Base-by-base conservation (phyloP, 1,140 invertebrate genomes). In the Drosophila saltans region DNA sequence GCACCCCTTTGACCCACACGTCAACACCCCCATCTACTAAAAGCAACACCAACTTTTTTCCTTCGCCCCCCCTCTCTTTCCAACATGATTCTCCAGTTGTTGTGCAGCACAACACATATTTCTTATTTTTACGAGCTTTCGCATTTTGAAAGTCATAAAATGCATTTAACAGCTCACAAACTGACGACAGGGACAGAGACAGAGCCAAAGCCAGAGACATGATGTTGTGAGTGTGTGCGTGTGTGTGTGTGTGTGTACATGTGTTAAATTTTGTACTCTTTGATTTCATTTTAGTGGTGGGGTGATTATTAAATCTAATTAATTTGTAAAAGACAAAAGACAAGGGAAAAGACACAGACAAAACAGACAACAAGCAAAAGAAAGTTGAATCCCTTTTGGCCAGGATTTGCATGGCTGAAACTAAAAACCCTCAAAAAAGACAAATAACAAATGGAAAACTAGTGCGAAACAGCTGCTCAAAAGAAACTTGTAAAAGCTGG, bases 91-190 rank as follows among this genome's bases (percentile, higher is more conserved):
- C 30, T 75, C 10, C 21, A 52, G 45, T 2, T 10, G 43, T 45
- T 40, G 33, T 59, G 57, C 21, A 30, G 33, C 58, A 58, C 40
- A 64, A 58, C 40, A 64, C 61, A 75, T 79, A 66, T 66, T 66
- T 28, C 8, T 41, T 36, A 30, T 39, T 74, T 81, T 85, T 85
- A 85, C 66, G 81, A 81, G 78, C 82, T 81, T 85, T 86, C 75
- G 78, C 57, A 72, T 86, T 86, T 86, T 85, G 64, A 73, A 81
- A 85, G 83, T 80, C 83, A 70, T 86, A 82, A 86, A 86, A 74
- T 86, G 83, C 73, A 82, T 88, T 86, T 79, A 76, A 73, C 62
- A 60, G 43, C 70, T 62, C 56, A 30, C 61, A 11, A 41, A 36
- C 24, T 55, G 43, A 16, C 24, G 21, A 30, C 62, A 63, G 61